A percentile compares a stretch with the other conserved stretches of the same genome.
Evolutionary conservation across 2,888 invertebrate species (phyloP).

Genomic region (Eledona agricola): DNA sequence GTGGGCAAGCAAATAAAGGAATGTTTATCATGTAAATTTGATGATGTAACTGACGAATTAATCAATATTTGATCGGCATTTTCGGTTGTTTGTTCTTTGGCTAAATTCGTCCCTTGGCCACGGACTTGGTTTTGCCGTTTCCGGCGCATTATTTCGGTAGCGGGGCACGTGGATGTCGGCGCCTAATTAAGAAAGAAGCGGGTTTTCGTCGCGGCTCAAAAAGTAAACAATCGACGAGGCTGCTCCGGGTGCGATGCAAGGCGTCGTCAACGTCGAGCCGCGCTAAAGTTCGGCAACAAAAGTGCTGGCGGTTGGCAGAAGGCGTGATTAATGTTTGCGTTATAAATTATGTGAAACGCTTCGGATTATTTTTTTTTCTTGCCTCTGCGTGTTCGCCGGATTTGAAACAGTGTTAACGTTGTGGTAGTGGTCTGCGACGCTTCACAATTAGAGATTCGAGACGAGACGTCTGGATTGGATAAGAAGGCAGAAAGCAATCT

Average conservation of each 20-base stretch:
- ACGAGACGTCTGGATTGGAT: conserved; percentile 11
- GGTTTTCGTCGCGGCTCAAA: neutral
- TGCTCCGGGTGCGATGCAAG: neutral
- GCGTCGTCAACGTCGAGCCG: neutral
- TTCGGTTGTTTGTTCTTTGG: too few relatives aligned
- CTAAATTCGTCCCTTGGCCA: too few relatives aligned
- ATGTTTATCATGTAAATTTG: too few relatives aligned
- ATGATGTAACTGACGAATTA: too few relatives aligned
- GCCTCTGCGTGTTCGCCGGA: conserved; percentile 28
- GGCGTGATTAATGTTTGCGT: conserved; percentile 29
- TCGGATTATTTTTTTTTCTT: conserved; percentile 32
- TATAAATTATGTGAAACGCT: conserved; percentile 29
- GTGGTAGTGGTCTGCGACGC: conserved; percentile 24
- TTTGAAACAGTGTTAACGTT: conserved; percentile 31
- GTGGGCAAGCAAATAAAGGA: too few relatives aligned
- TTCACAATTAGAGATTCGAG: conserved; percentile 4
- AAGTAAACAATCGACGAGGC: conserved; percentile 5
- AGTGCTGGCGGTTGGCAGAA: conserved; percentile 22
- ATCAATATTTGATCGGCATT: too few relatives aligned
- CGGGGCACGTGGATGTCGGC: too few relatives aligned
- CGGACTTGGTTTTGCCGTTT: too few relatives aligned
- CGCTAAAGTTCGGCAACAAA: conserved; percentile 13
- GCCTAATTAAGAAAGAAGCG: conserved; percentile 1
- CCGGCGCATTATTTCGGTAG: too few relatives aligned
- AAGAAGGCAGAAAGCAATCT: conserved; percentile 37